Evolutionary conservation across 1,140 invertebrate genomes (phyloP), one percentile per base, ranked within the genome.

Genomic region (Calosoma granatense): DNA sequence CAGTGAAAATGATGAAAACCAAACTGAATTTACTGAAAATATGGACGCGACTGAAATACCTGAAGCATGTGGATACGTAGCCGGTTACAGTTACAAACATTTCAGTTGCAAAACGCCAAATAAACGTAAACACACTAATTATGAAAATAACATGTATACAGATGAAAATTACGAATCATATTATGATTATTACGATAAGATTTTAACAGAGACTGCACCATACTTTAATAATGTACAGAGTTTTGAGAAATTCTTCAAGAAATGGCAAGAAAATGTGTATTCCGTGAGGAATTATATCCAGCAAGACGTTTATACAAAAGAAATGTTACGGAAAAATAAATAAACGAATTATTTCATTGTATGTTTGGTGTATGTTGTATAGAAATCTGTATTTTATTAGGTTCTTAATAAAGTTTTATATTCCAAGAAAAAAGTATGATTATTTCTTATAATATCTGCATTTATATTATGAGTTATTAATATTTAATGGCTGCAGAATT

Each of bases 251-350:
- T 65, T 60, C 60, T 69, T 64, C 52, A 54, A 60, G 20, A 30
- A 66, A 17, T 71, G 69, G 68, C 66, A 69, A 56, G 22, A 20
- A 15, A 59, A 68, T 51, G 22, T 71, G 2, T 21, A 51, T 20
- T 30, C 55, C 14, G 58, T 69, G 17, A 63, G 67, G 53, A 62
- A 68, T 41, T 71, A 63, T 61, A 58, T 71, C 6, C 64, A 67
- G 51, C 67, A 67, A 55, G 68, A 68, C 57, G 65, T 71, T 60
- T 70, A 69, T 57, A 17, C 69, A 2, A 54, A 64, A 22, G 68
- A 71, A 63, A 69, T 71, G 68, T 36, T 36, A 36, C 6, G 26
- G 26, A 36, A 36, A n/a, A 36, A 36, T 36, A 36, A 36, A 6
- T 36, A n/a, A 36, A 36, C 6, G 6, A 9, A 9, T 6, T 36